Conservation (phyloP, 2,113 vertebrate species). For the Delphinus delphis region DNA sequence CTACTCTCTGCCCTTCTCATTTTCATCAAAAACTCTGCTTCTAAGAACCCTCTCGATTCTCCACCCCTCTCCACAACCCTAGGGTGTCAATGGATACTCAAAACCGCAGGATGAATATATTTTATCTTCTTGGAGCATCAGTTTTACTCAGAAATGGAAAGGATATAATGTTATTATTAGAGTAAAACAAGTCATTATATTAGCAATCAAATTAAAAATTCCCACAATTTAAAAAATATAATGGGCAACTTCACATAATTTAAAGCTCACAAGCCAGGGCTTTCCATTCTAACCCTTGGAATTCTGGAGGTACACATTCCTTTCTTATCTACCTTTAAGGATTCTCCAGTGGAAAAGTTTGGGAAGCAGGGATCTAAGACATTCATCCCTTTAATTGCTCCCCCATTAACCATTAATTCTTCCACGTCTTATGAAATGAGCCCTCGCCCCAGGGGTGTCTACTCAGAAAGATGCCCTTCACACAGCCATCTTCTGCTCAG, state of each 20-base stretch:
- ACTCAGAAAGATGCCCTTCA: background rate
- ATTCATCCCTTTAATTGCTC: background rate
- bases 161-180: background rate
- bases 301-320: background rate
- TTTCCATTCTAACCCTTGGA: background rate
- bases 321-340: background rate
- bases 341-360: background rate
- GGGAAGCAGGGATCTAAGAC: background rate
- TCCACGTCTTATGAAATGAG: background rate
- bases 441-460: background rate
- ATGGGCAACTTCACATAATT: background rate
- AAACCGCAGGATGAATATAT: background rate
- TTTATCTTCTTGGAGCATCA: background rate
- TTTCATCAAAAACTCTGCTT: conserved; percentile 8
- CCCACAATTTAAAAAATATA: conserved; percentile 25
- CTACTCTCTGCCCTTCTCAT: background rate
- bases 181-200: background rate
- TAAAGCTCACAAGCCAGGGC: background rate
- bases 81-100: background rate
- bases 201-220: background rate
- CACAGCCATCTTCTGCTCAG: background rate
- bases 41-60: background rate
- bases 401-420: background rate
- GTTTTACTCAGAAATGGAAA: background rate
- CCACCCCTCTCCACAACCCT: too few species aligned